A percentile compares a stretch with the other conserved stretches of the same genome.
Evolutionary conservation across 2,113 vertebrate species (phyloP).

Genomic region (Prunella fulvescens): DNA sequence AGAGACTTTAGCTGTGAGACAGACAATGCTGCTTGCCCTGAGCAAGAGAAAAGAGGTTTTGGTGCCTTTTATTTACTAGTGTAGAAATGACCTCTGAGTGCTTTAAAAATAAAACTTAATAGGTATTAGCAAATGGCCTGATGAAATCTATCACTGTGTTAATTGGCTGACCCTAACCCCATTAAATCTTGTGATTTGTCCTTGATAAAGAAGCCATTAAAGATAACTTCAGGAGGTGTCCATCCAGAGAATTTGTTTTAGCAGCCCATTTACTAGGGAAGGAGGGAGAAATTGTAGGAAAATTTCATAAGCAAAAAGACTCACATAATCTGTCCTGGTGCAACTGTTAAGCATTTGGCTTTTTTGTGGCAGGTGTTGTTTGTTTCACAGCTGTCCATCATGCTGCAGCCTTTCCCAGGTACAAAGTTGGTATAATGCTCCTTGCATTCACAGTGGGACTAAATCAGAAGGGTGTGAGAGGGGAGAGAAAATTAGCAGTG

Average conservation of each 20-base stretch:
- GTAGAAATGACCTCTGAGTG: neutral
- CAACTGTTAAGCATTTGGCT: constrained; percentile 78
- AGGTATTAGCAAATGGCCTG: neutral
- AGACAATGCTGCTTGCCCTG: neutral
- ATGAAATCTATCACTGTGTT: neutral
- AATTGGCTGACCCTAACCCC: neutral
- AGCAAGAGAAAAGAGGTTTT: neutral
- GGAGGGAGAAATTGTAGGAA: neutral
- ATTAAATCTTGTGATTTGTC: neutral
- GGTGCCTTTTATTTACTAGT: neutral
- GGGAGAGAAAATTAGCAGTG: neutral
- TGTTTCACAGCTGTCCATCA: constrained; percentile 75
- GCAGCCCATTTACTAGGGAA: neutral
- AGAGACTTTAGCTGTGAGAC: neutral
- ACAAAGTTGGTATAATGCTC: constrained; percentile 75
- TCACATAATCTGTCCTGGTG: constrained; percentile 78
- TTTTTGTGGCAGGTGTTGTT: constrained; percentile 81
- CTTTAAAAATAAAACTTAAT: constrained; percentile 2
- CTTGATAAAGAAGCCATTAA: neutral
- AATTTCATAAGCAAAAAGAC: constrained; percentile 36
- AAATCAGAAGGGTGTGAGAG: neutral
- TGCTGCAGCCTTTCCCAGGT: constrained; percentile 73
- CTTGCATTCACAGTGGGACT: constrained; percentile 92
- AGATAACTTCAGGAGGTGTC: neutral
- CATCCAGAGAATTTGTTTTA: neutral